Conservation (phyloP, 2,113 vertebrate species). For the Coptodon bakossiorum region DNA sequence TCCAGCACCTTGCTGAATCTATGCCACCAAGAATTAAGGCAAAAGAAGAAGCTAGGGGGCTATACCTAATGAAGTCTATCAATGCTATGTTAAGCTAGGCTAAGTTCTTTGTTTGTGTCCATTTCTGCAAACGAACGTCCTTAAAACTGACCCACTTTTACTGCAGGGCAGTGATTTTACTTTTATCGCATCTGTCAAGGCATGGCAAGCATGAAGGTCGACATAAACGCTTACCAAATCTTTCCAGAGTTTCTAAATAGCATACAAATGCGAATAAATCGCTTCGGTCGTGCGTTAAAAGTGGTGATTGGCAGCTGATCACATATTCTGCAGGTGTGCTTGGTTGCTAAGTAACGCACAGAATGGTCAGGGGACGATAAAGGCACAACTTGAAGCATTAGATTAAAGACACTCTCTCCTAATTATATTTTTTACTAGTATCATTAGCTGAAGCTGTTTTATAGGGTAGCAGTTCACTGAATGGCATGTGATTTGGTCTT, state of each 20-base stretch:
- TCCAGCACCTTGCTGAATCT: not conserved
- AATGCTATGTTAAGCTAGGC: not conserved
- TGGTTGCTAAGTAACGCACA: conserved; percentile 6
- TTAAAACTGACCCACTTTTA: not conserved
- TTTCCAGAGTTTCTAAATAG: not conserved
- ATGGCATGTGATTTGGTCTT: not conserved
- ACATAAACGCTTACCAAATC: not conserved
- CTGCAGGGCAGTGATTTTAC: not conserved
- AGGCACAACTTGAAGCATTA: not conserved
- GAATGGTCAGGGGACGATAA: accelerated
- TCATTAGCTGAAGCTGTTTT: not conserved
- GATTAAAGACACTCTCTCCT: not conserved
- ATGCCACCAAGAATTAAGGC: not conserved
- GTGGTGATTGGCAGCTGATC: not conserved
- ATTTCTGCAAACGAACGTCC: not conserved
- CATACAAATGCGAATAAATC: not conserved
- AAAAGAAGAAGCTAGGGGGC: not conserved
- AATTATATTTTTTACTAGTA: not conserved
- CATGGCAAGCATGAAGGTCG: not conserved
- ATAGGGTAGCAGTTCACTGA: not conserved
- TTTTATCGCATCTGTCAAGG: not conserved
- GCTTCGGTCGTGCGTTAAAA: not conserved
- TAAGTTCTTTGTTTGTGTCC: not conserved
- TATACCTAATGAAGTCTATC: not conserved
- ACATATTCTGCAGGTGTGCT: not conserved